Base-by-base conservation (phyloP, 2,888 invertebrate species). In the Omphaloscelis lunosa region DNA sequence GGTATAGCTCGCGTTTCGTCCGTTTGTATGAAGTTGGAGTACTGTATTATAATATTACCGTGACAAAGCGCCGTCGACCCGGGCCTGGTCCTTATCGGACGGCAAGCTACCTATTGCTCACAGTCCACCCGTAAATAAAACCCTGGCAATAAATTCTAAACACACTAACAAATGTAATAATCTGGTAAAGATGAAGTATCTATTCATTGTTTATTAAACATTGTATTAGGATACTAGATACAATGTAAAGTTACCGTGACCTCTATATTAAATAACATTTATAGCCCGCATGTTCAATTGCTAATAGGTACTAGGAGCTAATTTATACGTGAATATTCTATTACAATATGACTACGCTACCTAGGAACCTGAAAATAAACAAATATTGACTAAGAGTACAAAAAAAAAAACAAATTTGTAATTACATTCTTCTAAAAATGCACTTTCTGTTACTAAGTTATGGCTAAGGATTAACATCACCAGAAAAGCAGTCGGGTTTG, bases 211-310 rank as follows among this genome's bases (percentile, higher is more conserved):
- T 48, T 7, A 67, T 8, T 56, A 0, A 27, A 45, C 39, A 70
- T 59, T 51, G 23, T 80, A 45, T 53, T 12, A 45, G 2, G 62
- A 51, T 27, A 82, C n/a, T 48, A 48, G 45, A 82, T 77, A 82
- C 53, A 56, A 56, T 41, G 34, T 41, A 23, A 62, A 58, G 11
- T 77, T 56, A 23, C 79, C 83, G 34, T 83, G 79, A 83, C 79
- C 66, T 15, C 29, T 34, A 62, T 79, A 83, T 79, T 62, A 15
- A 67, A 67, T 83, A 68, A 59, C 79, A 45, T 53, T 62, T 65
- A 34, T 27, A 65, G 58, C 17, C 23, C 23, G 58, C 34, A 41
- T 45, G 63, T 76, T 5, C 9, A 34, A 34, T 81, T 17, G 58
- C 12, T 9, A 65, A 34, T 29, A 23, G 3, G 20, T 58, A 20